Base-by-base conservation (phyloP, 2,113 vertebrate genomes). In the Phoxinus phoxinus region DNA sequence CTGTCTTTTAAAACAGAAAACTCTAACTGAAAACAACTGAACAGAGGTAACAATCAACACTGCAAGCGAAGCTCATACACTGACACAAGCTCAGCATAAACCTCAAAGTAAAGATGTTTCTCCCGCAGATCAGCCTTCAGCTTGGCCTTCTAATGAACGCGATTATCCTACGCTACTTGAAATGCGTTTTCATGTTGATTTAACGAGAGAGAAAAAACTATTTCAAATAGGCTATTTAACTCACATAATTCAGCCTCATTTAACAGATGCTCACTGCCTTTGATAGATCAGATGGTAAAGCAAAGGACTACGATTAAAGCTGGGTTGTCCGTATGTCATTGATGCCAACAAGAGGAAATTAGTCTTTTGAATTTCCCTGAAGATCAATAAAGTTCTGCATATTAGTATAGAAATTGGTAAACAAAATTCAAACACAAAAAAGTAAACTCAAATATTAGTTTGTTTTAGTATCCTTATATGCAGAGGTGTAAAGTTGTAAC, bases 31-130 rank as follows among this genome's bases (percentile, higher is more conserved):
- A 65, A 65, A 46, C 37, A 19, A 65, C 23, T 48, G 41, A 81
- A 27, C 35, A 7, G 48, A n/a, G 32, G 76, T 59, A 78, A 61
- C 51, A 41, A 79, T 41, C 41, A 79, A 13, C 76, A 79, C 76
- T 59, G 21, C 32, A 41, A 25, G 30, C 13, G 10, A 59, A 41
- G 11, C 56, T 25, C 2, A 27, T 58, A 15, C 53, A 77, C 48
- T n/a, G 48, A 72, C 69, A 75, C 25, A 53, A 21, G 30, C 56
- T 44, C 23, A 44, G 23, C 35, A 61, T 80, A 79, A 61, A 63
- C 58, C 48, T 76, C 74, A 76, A 76, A 76, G 74, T 51, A 53
- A 53, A 76, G 74, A 30, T 53, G 74, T 53, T 53, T 76, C 30
- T 51, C 46, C 6, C 35, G 53, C 53, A 51, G 63, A 81, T 32